These are phyloP conservation scores for Aphidius ervi DNA, from an alignment of 1,140 invertebrate species.

Conservation along the genomic window DNA sequence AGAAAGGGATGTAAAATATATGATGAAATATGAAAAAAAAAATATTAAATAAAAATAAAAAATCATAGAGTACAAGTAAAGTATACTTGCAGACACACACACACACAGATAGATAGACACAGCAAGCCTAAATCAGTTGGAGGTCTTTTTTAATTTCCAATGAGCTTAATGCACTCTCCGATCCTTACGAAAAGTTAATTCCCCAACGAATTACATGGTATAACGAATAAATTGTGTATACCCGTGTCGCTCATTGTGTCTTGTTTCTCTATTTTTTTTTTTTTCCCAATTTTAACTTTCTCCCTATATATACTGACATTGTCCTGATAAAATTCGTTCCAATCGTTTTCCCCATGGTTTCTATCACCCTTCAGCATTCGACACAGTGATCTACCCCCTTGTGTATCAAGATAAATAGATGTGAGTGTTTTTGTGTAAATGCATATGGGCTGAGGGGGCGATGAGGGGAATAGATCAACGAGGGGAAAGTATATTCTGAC, in stretches of 20 bases:
- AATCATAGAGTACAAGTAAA: too few relatives aligned
- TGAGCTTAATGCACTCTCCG: conserved; percentile 26
- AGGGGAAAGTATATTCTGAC: not conserved
- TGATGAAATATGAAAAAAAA: too few relatives aligned
- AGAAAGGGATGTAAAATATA: too few relatives aligned
- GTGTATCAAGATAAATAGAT: too few relatives aligned
- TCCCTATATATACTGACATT: conserved; percentile 12
- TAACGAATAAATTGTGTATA: conserved; percentile 14
- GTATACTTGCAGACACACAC: too few relatives aligned
- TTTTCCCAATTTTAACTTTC: not conserved
- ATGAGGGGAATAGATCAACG: conserved; percentile 21
- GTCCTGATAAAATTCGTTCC: conserved; percentile 17
- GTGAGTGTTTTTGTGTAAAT: too few relatives aligned
- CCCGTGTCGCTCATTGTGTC: not conserved
- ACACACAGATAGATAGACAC: too few relatives aligned
- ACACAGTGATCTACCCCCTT: too few relatives aligned
- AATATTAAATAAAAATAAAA: too few relatives aligned
- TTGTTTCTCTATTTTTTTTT: conserved; percentile 3
- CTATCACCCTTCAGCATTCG: too few relatives aligned
- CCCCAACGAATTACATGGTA: conserved; percentile 27
- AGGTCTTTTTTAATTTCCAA: conserved; percentile 14
- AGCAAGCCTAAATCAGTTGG: not conserved
- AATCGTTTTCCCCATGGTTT: too few relatives aligned
- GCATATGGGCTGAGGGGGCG: not conserved
- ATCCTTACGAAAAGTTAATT: conserved; percentile 27